phyloP scores from a whole-genome alignment of 2,888 invertebrate species.

The Dyspetes luteomarginatus region DNA sequence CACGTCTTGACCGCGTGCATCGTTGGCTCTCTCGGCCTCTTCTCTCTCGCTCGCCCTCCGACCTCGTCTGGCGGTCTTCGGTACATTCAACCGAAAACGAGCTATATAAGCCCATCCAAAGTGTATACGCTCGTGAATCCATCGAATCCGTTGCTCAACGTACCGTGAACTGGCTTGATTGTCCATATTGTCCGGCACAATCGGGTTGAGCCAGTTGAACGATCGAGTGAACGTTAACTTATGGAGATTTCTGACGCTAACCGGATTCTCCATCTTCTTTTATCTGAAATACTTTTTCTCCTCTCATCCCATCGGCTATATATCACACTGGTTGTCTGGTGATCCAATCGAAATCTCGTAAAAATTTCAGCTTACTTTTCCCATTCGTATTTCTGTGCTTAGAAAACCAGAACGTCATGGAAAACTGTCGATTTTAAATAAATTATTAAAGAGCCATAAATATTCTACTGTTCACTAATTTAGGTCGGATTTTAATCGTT shows the following conservation, averaged over 20 bases:
- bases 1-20: constrained; percentile 81
- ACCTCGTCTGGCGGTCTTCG: constrained; percentile 37
- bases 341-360: background rate
- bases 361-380: background rate
- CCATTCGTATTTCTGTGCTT: background rate
- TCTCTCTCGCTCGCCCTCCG: constrained; percentile 57
- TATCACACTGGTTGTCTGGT: background rate
- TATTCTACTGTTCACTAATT: no score
- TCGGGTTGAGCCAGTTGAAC: constrained; percentile 20
- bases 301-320: background rate
- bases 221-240: constrained; percentile 68
- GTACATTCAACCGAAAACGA: constrained; percentile 46
- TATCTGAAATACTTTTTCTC: background rate
- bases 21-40: constrained; percentile 54
- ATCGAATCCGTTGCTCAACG: constrained; percentile 72
- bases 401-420: background rate
- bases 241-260: constrained; percentile 77
- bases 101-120: background rate
- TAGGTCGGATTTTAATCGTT: no score
- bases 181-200: constrained; percentile 80
- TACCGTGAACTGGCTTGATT: constrained; percentile 81
- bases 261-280: constrained; percentile 41
- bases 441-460: no score
- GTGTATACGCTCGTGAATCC: constrained; percentile 68
- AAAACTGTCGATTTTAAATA: background rate